Conservation (phyloP, 1,140 invertebrate species). For the Drosophila funebris region DNA sequence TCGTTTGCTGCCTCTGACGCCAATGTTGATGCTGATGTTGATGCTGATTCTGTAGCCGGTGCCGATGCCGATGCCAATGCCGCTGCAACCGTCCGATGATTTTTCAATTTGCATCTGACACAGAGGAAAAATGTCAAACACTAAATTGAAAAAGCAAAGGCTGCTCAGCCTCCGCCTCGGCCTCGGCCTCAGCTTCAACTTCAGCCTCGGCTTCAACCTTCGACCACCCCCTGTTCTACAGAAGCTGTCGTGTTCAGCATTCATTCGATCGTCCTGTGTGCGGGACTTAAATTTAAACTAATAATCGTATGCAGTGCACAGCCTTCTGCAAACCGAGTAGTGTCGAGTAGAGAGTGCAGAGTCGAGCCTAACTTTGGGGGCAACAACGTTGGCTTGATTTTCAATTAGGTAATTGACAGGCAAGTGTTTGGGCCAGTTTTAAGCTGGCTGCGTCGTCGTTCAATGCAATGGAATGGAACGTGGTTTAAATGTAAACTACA, state of each 20-base stretch:
- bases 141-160: slow-evolving; percentile 76
- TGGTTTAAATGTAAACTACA: slow-evolving; percentile 55
- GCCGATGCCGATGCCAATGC: background rate
- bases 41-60: background rate
- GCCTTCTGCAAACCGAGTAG: slow-evolving; percentile 20
- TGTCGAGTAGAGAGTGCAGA: slow-evolving; percentile 9
- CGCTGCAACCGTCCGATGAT: slow-evolving; percentile 57
- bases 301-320: slow-evolving; percentile 68
- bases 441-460: slow-evolving; percentile 25
- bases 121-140: slow-evolving; percentile 72
- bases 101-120: slow-evolving; percentile 81
- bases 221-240: background rate
- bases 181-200: background rate
- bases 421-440: slow-evolving; percentile 40
- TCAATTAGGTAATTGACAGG: slow-evolving; percentile 76
- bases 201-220: background rate
- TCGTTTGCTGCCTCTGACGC: slow-evolving; percentile 37
- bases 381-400: slow-evolving; percentile 55
- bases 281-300: slow-evolving; percentile 48
- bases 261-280: background rate
- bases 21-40: slow-evolving; percentile 5
- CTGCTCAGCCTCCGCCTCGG: background rate
- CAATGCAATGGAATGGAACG: slow-evolving; percentile 16
- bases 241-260: background rate
- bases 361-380: slow-evolving; percentile 41